phyloP scores from a whole-genome alignment of 2,113 vertebrate species.

The Muscicapa adusta region DNA sequence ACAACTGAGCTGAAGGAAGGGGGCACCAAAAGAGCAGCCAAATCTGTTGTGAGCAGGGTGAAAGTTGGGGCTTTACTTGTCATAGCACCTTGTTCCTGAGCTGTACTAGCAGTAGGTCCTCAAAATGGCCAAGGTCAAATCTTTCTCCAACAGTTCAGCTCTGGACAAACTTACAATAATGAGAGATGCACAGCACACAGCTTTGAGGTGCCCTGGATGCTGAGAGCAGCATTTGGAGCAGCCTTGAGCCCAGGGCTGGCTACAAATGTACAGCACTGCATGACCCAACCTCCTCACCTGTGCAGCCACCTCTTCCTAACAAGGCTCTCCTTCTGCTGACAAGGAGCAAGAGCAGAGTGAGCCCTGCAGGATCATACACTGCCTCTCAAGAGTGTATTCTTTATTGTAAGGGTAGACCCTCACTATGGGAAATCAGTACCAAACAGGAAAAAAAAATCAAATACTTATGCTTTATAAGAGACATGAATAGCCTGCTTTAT shows the following conservation, averaged over 20 bases:
- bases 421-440: not conserved
- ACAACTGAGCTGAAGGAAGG: not conserved
- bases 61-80: not conserved
- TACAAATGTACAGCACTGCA: rapidly evolving
- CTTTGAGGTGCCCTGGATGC: not conserved
- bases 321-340: not conserved
- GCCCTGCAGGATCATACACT: not conserved
- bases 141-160: not conserved
- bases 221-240: not conserved
- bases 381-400: not conserved
- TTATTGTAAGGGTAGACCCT: not conserved
- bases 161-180: not conserved
- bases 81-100: not conserved
- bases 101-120: not conserved
- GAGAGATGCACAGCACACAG: not conserved
- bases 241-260: rapidly evolving
- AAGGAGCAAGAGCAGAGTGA: not conserved
- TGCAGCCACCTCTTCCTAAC: not conserved
- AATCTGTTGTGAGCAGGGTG: not conserved
- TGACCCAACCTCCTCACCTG: not conserved
- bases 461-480: not conserved
- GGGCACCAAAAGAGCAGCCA: not conserved
- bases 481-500: not conserved
- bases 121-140: not conserved
- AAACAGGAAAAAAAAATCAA: not conserved